phyloP scores from a whole-genome alignment of 2,888 invertebrate species.

The Linnaemya tessellans region DNA sequence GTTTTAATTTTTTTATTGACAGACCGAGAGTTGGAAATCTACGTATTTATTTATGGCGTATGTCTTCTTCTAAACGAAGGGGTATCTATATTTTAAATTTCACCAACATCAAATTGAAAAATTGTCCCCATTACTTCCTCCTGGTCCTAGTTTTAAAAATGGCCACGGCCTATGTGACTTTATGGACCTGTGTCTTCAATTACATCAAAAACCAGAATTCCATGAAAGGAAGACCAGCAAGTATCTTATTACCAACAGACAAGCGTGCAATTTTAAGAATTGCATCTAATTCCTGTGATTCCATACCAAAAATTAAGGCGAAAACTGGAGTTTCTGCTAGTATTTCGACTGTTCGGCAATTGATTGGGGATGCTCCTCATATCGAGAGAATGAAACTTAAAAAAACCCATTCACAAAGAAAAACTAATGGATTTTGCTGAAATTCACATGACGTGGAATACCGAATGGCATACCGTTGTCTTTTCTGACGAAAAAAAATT shows the following conservation, averaged over 20 bases:
- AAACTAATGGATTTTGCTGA: constrained; percentile 30
- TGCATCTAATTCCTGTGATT: too few relatives aligned
- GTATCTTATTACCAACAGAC: too few relatives aligned
- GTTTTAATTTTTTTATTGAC: too few relatives aligned
- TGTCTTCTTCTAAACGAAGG: too few relatives aligned
- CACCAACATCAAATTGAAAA: too few relatives aligned
- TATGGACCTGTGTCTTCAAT: constrained; percentile 11
- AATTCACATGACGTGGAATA: constrained; percentile 34
- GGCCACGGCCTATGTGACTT: too few relatives aligned
- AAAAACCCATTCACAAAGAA: constrained; percentile 46
- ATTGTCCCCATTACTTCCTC: too few relatives aligned
- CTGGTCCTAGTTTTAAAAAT: too few relatives aligned
- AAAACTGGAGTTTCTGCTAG: constrained; percentile 28
- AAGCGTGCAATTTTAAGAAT: constrained; percentile 7
- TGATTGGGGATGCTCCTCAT: constrained; percentile 10
- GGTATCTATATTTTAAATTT: too few relatives aligned
- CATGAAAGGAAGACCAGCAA: constrained; percentile 17
- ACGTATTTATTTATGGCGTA: too few relatives aligned
- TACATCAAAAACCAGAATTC: neutral
- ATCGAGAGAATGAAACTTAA: constrained; percentile 34
- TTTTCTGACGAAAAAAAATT: too few relatives aligned
- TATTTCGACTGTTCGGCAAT: constrained; percentile 31
- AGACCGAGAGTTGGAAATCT: too few relatives aligned
- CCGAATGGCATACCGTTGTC: constrained; percentile 4
- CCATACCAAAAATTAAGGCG: constrained; percentile 20